Conservation (phyloP, 1,140 invertebrate species). For the Ganaspis sp. region DNA sequence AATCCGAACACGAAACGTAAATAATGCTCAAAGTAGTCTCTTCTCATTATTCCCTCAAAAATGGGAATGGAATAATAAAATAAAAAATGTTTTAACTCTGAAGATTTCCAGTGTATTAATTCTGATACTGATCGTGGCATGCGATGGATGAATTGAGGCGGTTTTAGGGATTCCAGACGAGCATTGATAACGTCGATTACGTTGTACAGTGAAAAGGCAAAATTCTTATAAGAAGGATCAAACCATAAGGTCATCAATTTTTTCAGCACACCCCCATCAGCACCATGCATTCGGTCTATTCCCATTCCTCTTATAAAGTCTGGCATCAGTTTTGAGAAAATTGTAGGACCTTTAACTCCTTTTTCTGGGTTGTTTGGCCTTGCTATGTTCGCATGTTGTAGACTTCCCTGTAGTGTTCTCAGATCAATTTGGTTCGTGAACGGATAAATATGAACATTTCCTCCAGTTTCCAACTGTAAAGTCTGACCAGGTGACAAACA, state of each 20-base stretch:
- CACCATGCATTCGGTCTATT: slow-evolving; percentile 39
- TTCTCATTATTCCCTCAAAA: slow-evolving; percentile 32
- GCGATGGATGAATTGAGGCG: slow-evolving; percentile 37
- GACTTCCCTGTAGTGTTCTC: not conserved
- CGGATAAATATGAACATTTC: not conserved
- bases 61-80: slow-evolving; percentile 38
- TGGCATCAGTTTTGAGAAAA: slow-evolving; percentile 37
- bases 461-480: not conserved
- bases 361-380: not conserved
- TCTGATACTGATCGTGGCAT: slow-evolving; percentile 31
- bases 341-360: slow-evolving; percentile 41
- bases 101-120: slow-evolving; percentile 38
- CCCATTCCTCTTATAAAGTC: slow-evolving; percentile 35
- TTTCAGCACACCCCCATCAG: slow-evolving; percentile 38
- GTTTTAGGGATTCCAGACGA: slow-evolving; percentile 16
- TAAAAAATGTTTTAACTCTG: slow-evolving; percentile 36
- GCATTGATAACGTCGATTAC: slow-evolving; percentile 32
- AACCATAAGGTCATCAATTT: slow-evolving; percentile 37
- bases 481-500: not conserved
- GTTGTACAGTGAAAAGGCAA: slow-evolving; percentile 15
- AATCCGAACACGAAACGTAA: not conserved
- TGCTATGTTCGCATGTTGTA: not conserved
- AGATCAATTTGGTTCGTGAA: not conserved
- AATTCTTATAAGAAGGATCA: not conserved
- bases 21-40: slow-evolving; percentile 38